A percentile compares a stretch with the other conserved stretches of the same genome.
phyloP scores from a whole-genome alignment of 2,113 vertebrate genomes.

The Marmota monax region DNA sequence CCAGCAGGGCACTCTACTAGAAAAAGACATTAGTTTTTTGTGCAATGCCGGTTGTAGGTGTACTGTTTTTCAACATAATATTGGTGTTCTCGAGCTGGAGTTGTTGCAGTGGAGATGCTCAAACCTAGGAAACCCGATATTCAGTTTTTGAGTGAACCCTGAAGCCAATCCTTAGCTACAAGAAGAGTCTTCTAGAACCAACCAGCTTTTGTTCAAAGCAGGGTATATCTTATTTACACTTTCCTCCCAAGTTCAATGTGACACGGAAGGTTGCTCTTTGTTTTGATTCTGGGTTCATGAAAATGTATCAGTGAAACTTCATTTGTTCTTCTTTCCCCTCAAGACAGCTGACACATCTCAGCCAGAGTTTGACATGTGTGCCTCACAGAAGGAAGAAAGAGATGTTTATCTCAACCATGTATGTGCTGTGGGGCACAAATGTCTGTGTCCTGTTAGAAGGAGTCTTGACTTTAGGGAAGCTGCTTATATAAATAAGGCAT shows the following conservation, averaged over 20 bases:
- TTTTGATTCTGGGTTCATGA: conserved; percentile 10
- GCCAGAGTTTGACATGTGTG: neutral
- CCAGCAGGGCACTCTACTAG: neutral
- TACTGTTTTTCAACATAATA: neutral
- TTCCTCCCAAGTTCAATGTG: neutral
- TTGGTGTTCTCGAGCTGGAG: neutral
- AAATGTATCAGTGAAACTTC: neutral
- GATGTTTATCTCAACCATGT: neutral
- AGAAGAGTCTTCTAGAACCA: conserved; percentile 22
- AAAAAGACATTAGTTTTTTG: neutral
- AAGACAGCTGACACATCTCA: neutral
- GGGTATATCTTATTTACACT: neutral
- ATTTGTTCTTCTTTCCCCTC: neutral
- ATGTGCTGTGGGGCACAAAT: neutral
- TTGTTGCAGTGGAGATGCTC: neutral
- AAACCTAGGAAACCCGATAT: neutral
- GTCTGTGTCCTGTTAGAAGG: neutral
- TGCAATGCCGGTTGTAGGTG: neutral
- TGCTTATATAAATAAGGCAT: neutral
- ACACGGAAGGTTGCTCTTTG: neutral
- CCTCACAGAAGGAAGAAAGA: neutral
- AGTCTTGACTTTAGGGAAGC: neutral
- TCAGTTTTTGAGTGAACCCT: neutral
- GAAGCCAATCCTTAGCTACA: neutral
- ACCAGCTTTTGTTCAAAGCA: neutral